Evolutionary conservation across 2,888 invertebrate species (phyloP).

Genomic region (Ennomos fuscantarius): DNA sequence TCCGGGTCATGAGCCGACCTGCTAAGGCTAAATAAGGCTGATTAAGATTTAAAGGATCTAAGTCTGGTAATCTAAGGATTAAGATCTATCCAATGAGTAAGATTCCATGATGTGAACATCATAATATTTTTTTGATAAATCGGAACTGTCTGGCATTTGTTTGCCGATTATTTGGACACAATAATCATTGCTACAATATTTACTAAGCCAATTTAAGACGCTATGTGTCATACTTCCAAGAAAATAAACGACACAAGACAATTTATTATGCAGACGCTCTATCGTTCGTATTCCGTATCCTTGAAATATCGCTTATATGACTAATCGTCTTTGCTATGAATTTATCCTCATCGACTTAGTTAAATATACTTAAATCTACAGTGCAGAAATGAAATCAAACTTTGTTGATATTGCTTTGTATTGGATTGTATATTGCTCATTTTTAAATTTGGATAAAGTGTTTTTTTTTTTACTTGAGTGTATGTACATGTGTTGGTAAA

Average conservation of each 20-base stretch:
- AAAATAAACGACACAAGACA: slow-evolving; percentile 50
- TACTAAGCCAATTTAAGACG: slow-evolving; percentile 28
- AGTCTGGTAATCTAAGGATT: too few relatives aligned
- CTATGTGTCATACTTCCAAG: slow-evolving; percentile 52
- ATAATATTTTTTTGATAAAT: slow-evolving; percentile 4
- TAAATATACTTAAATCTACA: slow-evolving; percentile 2
- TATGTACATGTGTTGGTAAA: too few relatives aligned
- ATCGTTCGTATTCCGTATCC: slow-evolving; percentile 56
- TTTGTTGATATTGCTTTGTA: too few relatives aligned
- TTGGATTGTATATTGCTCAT: too few relatives aligned
- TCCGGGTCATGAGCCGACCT: too few relatives aligned
- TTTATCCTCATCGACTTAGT: slow-evolving; percentile 59
- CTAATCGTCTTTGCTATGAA: slow-evolving; percentile 53
- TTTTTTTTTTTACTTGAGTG: too few relatives aligned
- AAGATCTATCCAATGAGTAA: too few relatives aligned
- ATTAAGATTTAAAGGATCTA: too few relatives aligned
- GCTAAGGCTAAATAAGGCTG: too few relatives aligned
- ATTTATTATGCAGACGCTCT: slow-evolving; percentile 49
- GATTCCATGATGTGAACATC: not conserved
- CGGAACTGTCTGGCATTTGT: slow-evolving; percentile 1
- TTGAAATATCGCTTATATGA: slow-evolving; percentile 60
- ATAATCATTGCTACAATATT: slow-evolving; percentile 24
- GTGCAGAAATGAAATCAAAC: too few relatives aligned
- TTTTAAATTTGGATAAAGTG: slow-evolving; percentile 3
- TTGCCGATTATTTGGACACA: slow-evolving; percentile 22